Base-by-base conservation (phyloP, 2,113 vertebrate species). In the Scomber scombrus region DNA sequence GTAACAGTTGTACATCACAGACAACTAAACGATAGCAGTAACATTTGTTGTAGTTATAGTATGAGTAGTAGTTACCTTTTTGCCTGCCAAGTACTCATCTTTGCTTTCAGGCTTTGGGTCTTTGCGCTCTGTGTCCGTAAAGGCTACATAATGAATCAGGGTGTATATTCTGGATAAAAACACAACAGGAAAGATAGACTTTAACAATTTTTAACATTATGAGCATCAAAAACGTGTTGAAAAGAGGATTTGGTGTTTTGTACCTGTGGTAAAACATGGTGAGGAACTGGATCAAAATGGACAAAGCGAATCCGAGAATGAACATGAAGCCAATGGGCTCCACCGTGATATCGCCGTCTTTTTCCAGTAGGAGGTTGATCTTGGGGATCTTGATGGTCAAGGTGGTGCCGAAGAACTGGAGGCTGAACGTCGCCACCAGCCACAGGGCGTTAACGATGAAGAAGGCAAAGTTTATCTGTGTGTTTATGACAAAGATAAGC, bases 381-480 rank as follows among this genome's bases (percentile, higher is more conserved):
- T 72, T 88, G 0, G 93, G 88, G 15, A 94, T 8, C 5, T 0
- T 0, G 60, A 95, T 93, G 58, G 51, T 16, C 15, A 94, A 21
- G 7, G 11, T 0, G 0, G 2, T 4, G 0, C 80, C 34, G 6
- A 92, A 86, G 5, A 71, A 0, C 76, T 93, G 92, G 12, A 95
- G 73, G 15, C 88, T 88, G 64, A 95, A 94, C 0, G 93, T 92
- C 0, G 92, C 78, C 70, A 91, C 87, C 45, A 95, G 63, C 94
- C 94, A 95, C 52, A 95, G 11, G 11, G 67, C 58, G 21, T 95
- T 94, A 15, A 81, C 0, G 13, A 93, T 87, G 83, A 95, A 95
- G 87, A 85, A 95, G 26, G 84, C 74, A 50, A 95, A 95, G 77
- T 81, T 93, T 81, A 89, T 51, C 88, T 90, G 85, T 16, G 66